Base-by-base conservation (phyloP, 2,888 invertebrate genomes). In the Diaphora mendica region DNA sequence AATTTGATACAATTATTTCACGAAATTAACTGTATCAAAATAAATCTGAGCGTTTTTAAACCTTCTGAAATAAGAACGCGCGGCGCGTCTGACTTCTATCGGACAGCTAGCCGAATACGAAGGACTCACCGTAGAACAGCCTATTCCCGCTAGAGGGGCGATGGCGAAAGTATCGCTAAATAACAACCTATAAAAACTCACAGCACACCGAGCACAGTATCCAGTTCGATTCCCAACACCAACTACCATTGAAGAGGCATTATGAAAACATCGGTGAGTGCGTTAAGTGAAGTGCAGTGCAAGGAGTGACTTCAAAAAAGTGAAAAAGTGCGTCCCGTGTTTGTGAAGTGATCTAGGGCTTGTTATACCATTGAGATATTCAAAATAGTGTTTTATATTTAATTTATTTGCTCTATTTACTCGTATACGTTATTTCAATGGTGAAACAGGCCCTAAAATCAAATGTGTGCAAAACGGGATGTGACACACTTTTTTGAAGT, bases 111-210 rank as follows among this genome's bases (percentile, higher is more conserved):
- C 86, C 89, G 88, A 91, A 91, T 91, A 92, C 92, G 93, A 95
- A 95, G 95, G 95, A 95, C 93, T 91, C 86, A 77, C 74, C 78
- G 79, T 80, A 85, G 83, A 82, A 78, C 81, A 83, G 80, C 88
- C 82, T 89, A 88, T 89, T 91, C 92, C 91, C 90, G 88, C 89
- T 89, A 93, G 90, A 91, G 91, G 94, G 94, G 95, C 93, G 88
- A 86, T 90, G 91, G 95, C 95, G 95, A 95, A 95, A 95, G 95
- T 95, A 89, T 90, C 88, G 88, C 93, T 92, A 92, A 94, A 95
- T 93, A 95, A 92, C 92, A 93, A 94, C 92, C 93, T 95, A 95
- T 95, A 95, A 94, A 95, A 93, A 94, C 94, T 90, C 93, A 91
- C 90, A 90, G 88, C 94, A 88, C 92, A 82, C 87, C 84, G 83